Evolutionary conservation across 2,113 vertebrate species (phyloP).

Genomic region (Puntigrus tetrazona): DNA sequence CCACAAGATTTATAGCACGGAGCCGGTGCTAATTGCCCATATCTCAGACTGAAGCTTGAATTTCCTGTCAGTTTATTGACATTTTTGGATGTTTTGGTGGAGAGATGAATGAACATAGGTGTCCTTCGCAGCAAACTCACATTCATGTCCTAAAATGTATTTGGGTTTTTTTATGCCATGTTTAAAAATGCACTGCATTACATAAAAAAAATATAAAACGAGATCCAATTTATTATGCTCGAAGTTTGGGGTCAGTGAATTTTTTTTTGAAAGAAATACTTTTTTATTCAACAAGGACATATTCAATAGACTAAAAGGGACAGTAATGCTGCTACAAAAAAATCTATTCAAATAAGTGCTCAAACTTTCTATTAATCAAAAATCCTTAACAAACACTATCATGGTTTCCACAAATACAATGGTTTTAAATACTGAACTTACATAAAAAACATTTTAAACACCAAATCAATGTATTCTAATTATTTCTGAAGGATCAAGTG

Average conservation of each 20-base stretch:
- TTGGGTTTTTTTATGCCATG: not conserved
- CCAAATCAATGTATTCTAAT: not conserved
- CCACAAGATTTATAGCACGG: conserved; percentile 66
- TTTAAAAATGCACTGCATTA: not conserved
- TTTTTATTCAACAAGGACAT: not conserved
- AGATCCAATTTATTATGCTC: not conserved
- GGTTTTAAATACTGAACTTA: not conserved
- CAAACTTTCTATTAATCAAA: no score
- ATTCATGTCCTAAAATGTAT: not conserved
- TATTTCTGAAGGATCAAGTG: not conserved
- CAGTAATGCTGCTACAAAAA: not conserved
- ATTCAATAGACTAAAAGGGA: not conserved
- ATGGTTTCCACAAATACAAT: not conserved
- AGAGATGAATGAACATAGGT: not conserved
- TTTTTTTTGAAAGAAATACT: not conserved
- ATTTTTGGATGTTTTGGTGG: conserved; percentile 20
- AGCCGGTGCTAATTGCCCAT: conserved; percentile 61
- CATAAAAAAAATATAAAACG: not conserved
- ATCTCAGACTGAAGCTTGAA: conserved; percentile 51
- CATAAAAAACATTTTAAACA: not conserved
- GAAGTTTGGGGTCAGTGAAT: not conserved
- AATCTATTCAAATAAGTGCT: not conserved
- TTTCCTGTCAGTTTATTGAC: conserved; percentile 50
- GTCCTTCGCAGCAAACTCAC: not conserved
- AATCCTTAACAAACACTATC: no score